Evolutionary conservation across 2,888 invertebrate genomes (phyloP).

Genomic region (Aphelenchoides bicaudatus): DNA sequence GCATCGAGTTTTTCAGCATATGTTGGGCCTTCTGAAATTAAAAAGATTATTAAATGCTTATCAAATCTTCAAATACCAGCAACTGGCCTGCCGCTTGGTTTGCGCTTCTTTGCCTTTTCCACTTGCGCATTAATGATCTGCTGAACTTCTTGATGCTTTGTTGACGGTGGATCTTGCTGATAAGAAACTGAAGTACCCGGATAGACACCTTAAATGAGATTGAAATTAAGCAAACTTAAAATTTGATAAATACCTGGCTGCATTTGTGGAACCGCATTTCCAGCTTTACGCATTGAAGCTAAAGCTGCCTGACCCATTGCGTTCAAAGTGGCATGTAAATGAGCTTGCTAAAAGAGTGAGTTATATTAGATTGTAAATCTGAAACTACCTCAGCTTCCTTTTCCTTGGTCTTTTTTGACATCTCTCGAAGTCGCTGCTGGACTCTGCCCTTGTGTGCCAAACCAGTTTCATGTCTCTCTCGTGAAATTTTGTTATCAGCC

Average conservation of each 20-base stretch:
- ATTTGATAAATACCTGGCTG: background rate
- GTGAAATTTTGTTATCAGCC: conserved; percentile 82
- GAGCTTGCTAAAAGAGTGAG: conserved; percentile 31
- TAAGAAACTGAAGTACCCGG: no score
- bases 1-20: conserved; percentile 17
- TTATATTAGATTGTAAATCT: background rate
- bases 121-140: no score
- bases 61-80: no score
- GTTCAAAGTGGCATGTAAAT: conserved; percentile 45
- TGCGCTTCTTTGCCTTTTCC: background rate
- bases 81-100: background rate
- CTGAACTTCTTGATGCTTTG: no score
- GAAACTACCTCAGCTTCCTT: conserved; percentile 34
- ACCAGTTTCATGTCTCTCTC: conserved; percentile 55
- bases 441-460: conserved; percentile 50
- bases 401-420: conserved; percentile 33
- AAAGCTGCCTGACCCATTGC: conserved; percentile 50
- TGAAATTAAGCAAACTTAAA: no score
- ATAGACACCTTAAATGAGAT: no score
- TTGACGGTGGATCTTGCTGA: no score
- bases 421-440: conserved; percentile 37
- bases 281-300: conserved; percentile 39
- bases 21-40: no score
- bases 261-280: background rate
- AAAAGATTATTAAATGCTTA: no score